These are phyloP conservation scores for Cairina moschata DNA, from an alignment of 2,113 vertebrate genomes.

Conservation along the genomic window DNA sequence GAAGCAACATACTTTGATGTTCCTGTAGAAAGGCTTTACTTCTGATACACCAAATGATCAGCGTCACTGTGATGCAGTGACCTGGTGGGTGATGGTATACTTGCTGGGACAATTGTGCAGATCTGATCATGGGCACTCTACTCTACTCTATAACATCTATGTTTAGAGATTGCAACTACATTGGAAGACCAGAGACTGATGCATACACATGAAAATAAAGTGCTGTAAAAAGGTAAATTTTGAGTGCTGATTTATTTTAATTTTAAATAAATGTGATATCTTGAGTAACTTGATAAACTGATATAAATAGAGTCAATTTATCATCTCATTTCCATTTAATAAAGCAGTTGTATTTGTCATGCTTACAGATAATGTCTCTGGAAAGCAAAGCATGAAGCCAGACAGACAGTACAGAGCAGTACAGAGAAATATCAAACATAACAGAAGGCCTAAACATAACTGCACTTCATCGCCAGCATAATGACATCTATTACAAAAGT, in stretches of 20 bases:
- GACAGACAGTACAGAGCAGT: rapidly evolving
- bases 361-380: neutral
- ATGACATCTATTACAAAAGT: neutral
- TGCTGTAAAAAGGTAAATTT: neutral
- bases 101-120: neutral
- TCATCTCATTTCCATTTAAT: constrained; percentile 15
- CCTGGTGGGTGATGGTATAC: neutral
- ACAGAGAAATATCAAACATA: neutral
- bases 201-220: neutral
- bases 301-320: neutral
- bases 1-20: neutral
- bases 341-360: neutral
- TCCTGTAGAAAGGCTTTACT: neutral
- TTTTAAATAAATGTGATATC: neutral
- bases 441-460: neutral
- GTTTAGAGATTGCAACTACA: neutral
- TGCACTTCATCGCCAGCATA: neutral
- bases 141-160: neutral
- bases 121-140: neutral
- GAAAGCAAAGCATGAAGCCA: neutral
- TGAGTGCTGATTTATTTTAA: neutral
- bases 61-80: neutral
- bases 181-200: neutral
- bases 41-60: neutral
- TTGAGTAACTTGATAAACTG: neutral